Conservation (phyloP, 2,797 vertebrate genomes). For the Erithacus rubecula region DNA sequence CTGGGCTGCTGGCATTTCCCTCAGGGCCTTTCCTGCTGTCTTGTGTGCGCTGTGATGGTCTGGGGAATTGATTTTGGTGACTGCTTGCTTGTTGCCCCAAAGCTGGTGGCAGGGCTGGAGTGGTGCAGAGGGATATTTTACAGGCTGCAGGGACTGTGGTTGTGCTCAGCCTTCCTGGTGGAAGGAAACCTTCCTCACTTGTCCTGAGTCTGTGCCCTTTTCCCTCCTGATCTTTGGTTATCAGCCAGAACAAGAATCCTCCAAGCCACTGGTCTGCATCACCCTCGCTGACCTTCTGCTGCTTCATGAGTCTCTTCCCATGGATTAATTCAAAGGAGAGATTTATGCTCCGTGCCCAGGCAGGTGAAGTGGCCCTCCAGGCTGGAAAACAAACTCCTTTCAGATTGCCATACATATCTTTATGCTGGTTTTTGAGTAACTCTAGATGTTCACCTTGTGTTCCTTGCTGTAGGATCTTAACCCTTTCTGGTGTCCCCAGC, state of each 20-base stretch:
- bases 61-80: not conserved
- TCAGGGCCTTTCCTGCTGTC: rapidly evolving
- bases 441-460: not conserved
- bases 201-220: not conserved
- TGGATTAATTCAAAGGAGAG: conserved; percentile 16
- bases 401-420: not conserved
- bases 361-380: rapidly evolving
- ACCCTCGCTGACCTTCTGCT: not conserved
- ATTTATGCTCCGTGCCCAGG: not conserved
- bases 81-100: too few relatives aligned
- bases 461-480: not conserved
- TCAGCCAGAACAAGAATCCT: not conserved
- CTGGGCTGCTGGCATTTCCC: not conserved
- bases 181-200: not conserved
- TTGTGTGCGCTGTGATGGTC: not conserved
- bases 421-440: not conserved
- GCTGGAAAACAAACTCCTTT: not conserved
- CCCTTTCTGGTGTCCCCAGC: rapidly evolving
- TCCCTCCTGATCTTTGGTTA: not conserved
- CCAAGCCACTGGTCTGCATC: conserved; percentile 28
- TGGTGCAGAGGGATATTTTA: rapidly evolving
- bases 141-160: not conserved
- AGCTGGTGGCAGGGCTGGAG: rapidly evolving
- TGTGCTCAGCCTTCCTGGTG: rapidly evolving
- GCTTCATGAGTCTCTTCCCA: not conserved